Evolutionary conservation across 2,797 vertebrate species (phyloP), one percentile per base, ranked within the genome.

Genomic region (Graptemys geographica): DNA sequence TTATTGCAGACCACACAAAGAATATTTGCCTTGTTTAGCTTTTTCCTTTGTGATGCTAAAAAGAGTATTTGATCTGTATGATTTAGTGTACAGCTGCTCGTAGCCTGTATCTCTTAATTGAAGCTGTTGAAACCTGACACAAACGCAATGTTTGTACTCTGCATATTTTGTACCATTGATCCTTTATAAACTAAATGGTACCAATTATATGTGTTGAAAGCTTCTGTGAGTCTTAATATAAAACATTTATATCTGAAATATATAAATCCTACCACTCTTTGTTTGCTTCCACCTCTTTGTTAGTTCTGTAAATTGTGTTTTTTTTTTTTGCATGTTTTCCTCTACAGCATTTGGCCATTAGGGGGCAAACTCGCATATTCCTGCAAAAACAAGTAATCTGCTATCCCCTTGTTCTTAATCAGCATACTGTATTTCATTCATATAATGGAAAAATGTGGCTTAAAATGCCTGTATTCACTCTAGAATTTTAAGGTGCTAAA

Each of bases 71-170:
- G 99, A 98, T 98, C 97, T 98, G 98, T 98, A 94, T 99, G 99
- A 99, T 99, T 99, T 99, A 98, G 98, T 94, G 91, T 97, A 98
- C 99, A 99, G 99, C 99, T 99, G 99, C 98, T 94, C 97, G 94
- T 98, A 97, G 97, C 98, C 98, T 98, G 88, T 96, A 96, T 96
- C 81, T 97, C 98, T 92, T 99, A 99, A 99, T 99, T 98, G 98
- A 92, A 96, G 95, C 96, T 98, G 99, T 98, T 99, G 99, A 99
- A 99, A 99, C 98, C 97, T 79, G 95, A 96, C 95, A 97, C 97
- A 95, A 96, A 98, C 97, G 97, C 96, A 88, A 56, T 96, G 95
- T 98, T 97, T 98, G 96, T 95, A 95, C 84, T 94, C 90, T 87
- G 86, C 88, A 93, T 96, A 81, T 95, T 97, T 97, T 95, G 87